Base-by-base conservation (phyloP, 2,888 invertebrate genomes). In the Biston stratarius region DNA sequence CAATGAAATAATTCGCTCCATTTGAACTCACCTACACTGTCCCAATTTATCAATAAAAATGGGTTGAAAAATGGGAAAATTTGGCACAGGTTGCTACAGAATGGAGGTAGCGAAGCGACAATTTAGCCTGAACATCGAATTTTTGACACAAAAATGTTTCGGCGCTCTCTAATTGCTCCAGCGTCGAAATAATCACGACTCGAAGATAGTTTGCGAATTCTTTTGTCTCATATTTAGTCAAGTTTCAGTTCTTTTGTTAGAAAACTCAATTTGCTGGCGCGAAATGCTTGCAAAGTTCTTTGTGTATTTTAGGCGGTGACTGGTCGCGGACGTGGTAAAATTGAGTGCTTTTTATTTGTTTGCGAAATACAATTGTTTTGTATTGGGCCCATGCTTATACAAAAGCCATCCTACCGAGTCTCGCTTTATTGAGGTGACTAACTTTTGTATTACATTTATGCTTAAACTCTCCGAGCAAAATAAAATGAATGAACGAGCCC, bases 21-120 rank as follows among this genome's bases (percentile, higher is more conserved):
- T 68, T 69, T 70, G 61, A 44, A 33, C 59, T 51, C 69, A 61
- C 61, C 64, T 66, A 64, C 65, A 69, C 70, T 70, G 69, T 72
- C 51, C 65, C 56, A 58, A 63, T 58, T 68, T 48, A 64, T 66
- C 74, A 66, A 71, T 72, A 70, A 64, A 69, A 61, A 61, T 14
- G 53, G 66, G 61, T 61, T 55, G 45, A 70, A 69, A 65, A 69
- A 56, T 66, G 49, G 38, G 24, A 56, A 51, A 71, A 67, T 68
- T 74, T 68, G 70, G 69, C 70, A 69, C 63, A 12, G 61, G 15
- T 14, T 36, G 58, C 49, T 59, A 55, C 52, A 15, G 49, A 55
- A 62, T 47, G 56, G 42, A 55, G 42, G 24, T 34, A 57, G 49
- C 15, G 15, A 15, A 15, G 52, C 36, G 49, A 64, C 53, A 33